Percentiles rank a stretch among this genome's conserved stretches.
phyloP scores from a whole-genome alignment of 35 echinoderm and acorn worm species.

The Stichopus chloronotus region DNA sequence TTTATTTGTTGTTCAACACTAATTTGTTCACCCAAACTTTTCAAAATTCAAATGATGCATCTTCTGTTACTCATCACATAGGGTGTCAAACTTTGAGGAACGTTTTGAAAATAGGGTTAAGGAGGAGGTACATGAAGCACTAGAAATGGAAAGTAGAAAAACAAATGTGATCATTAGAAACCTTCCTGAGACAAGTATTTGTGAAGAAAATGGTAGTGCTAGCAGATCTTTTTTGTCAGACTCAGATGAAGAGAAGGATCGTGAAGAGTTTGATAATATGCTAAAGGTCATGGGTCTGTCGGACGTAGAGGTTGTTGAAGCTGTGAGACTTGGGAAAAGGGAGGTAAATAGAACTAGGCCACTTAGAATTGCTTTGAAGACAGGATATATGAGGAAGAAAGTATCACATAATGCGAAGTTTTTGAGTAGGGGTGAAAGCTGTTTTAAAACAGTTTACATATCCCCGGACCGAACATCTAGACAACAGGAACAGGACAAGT shows the following conservation, averaged over 20 bases:
- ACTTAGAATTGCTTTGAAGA: too few relatives aligned
- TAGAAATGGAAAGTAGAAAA: not conserved
- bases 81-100: not conserved
- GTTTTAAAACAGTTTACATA: conserved; percentile 5
- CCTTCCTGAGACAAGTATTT: not conserved
- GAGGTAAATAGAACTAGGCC: not conserved
- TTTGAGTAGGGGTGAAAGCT: not conserved
- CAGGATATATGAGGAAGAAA: not conserved
- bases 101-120: not conserved
- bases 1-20: too few relatives aligned
- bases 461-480: not conserved
- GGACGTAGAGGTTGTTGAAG: not conserved
- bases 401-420: not conserved
- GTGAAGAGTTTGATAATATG: not conserved
- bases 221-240: not conserved
- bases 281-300: not conserved
- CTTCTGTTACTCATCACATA: too few relatives aligned
- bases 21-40: too few relatives aligned
- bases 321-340: not conserved
- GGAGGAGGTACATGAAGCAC: not conserved
- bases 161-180: not conserved
- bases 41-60: too few relatives aligned
- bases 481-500: not conserved
- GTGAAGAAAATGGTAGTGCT: not conserved
- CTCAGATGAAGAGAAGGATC: not conserved